Conservation (phyloP, 2,113 vertebrate genomes). For the Piprites chloris region DNA sequence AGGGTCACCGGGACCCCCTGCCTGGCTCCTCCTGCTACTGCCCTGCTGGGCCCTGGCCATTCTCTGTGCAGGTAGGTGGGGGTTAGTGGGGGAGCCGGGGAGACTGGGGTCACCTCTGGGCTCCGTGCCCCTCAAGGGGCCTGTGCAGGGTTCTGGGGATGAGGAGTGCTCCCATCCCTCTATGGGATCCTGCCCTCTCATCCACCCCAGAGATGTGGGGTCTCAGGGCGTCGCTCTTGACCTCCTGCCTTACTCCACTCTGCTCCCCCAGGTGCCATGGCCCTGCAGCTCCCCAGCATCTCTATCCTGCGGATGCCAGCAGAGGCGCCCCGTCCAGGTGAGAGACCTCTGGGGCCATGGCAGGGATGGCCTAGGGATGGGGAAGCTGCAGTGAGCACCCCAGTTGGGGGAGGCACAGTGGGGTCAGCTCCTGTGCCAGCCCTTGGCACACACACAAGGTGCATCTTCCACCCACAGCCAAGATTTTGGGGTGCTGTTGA, state of each 20-base stretch:
- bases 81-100: background rate
- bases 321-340: background rate
- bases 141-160: background rate
- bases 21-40: background rate
- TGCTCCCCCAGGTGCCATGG: background rate
- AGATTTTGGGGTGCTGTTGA: background rate
- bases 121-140: background rate
- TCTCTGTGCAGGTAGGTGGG: background rate
- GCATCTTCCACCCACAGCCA: background rate
- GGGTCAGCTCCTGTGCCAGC: background rate
- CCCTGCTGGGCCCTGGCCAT: background rate
- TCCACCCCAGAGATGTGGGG: background rate
- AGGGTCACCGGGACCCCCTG: background rate
- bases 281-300: background rate
- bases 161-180: background rate
- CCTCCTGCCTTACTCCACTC: background rate
- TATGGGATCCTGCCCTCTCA: background rate
- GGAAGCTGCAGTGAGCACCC: background rate
- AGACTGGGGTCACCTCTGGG: accelerated
- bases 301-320: background rate
- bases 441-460: background rate
- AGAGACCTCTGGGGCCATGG: background rate
- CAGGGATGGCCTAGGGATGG: background rate
- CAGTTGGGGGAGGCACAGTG: background rate
- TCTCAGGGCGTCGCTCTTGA: background rate